Conservation (phyloP, 2,113 vertebrate species). For the Caracal caracal region DNA sequence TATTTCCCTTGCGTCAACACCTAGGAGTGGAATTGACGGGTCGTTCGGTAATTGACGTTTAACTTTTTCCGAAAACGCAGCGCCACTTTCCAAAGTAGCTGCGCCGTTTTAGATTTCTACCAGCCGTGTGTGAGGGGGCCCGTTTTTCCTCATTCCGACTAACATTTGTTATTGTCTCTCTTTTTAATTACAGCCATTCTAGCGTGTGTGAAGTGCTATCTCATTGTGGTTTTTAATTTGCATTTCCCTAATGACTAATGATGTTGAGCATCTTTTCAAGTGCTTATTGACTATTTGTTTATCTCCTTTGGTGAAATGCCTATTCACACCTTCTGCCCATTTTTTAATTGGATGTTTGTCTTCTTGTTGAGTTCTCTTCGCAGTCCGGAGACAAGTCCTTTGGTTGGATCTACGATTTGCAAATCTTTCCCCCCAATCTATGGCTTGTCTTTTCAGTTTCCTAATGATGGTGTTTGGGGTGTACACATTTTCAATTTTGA, state of each 20-base stretch:
- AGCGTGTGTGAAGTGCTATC: slow-evolving; percentile 21
- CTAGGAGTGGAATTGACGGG: neutral
- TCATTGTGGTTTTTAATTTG: slow-evolving; percentile 42
- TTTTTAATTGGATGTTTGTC: slow-evolving; percentile 47
- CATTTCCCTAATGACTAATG: slow-evolving; percentile 57
- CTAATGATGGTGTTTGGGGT: neutral
- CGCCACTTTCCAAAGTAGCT: neutral
- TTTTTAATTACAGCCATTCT: slow-evolving; percentile 37
- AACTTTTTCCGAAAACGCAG: neutral
- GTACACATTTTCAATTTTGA: neutral
- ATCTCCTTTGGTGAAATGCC: slow-evolving; percentile 39
- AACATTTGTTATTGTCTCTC: slow-evolving; percentile 10
- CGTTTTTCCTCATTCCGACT: neutral
- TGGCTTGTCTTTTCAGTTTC: neutral
- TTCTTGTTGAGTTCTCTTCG: neutral
- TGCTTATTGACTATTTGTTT: slow-evolving; percentile 55
- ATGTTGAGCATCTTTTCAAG: slow-evolving; percentile 30
- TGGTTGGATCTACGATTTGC: neutral
- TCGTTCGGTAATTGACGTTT: neutral
- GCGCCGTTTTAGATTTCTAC: neutral
- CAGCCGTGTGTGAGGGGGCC: neutral
- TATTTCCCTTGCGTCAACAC: neutral
- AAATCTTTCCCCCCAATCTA: neutral
- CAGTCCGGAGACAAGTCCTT: neutral
- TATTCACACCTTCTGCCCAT: slow-evolving; percentile 47